phyloP scores from a whole-genome alignment of 2,113 vertebrate genomes.

The Neofelis nebulosa region DNA sequence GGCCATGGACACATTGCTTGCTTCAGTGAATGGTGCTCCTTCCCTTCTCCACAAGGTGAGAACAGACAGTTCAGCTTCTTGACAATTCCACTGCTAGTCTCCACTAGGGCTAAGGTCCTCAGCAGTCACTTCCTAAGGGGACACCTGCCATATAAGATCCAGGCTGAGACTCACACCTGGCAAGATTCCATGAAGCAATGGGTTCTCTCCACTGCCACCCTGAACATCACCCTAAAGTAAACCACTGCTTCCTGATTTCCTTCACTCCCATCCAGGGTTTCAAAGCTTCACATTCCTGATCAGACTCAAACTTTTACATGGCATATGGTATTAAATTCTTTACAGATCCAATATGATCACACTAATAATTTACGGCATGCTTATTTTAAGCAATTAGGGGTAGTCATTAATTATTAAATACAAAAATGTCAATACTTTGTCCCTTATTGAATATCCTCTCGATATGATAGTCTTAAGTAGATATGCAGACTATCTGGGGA shows the following conservation, averaged over 20 bases:
- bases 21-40: background rate
- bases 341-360: background rate
- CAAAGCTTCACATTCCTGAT: background rate
- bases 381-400: conserved; percentile 43
- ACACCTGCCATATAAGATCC: background rate
- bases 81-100: background rate
- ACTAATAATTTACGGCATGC: conserved; percentile 28
- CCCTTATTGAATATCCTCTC: background rate
- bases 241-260: background rate
- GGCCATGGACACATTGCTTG: background rate
- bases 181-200: background rate
- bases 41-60: too few species aligned
- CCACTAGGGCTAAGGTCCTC: background rate
- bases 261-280: background rate
- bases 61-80: background rate
- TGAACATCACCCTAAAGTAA: background rate
- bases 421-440: conserved; percentile 40
- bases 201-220: background rate
- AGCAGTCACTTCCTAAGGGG: background rate
- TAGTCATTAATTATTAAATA: conserved; percentile 65
- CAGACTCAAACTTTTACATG: background rate
- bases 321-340: background rate
- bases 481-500: background rate
- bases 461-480: background rate
- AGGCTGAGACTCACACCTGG: background rate